A percentile compares a stretch with the other conserved stretches of the same genome.
These are phyloP conservation scores for Leptura quadrifasciata DNA, from an alignment of 2,888 invertebrate species.

Conservation along the genomic window DNA sequence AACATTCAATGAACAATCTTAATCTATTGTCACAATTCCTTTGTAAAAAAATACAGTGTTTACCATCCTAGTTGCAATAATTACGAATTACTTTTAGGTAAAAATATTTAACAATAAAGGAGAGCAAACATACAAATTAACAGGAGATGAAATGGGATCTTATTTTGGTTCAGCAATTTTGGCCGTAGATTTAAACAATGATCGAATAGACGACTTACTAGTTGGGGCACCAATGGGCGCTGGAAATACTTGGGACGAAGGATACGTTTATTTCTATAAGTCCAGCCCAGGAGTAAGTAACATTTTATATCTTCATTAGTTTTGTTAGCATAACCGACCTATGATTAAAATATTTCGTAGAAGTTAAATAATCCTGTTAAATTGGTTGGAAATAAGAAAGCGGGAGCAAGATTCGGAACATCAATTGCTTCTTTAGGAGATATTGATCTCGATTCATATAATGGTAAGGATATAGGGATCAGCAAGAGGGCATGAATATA, in stretches of 20 bases:
- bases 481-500: background rate
- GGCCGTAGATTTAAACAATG: constrained; percentile 77
- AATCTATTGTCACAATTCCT: too few relatives aligned
- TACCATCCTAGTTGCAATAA: too few relatives aligned
- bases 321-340: background rate
- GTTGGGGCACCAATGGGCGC: constrained; percentile 79
- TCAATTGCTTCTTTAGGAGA: constrained; percentile 60
- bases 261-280: constrained; percentile 78
- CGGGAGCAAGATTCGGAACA: constrained; percentile 61
- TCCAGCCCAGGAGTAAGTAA: constrained; percentile 52
- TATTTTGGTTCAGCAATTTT: constrained; percentile 80
- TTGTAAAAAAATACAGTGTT: too few relatives aligned
- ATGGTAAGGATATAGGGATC: constrained; percentile 52
- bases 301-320: background rate
- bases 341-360: constrained; percentile 36
- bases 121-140: constrained; percentile 29
- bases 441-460: constrained; percentile 61
- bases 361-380: constrained; percentile 43
- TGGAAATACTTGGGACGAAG: constrained; percentile 76
- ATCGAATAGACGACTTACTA: constrained; percentile 78
- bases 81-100: constrained; percentile 49
- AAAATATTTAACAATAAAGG: constrained; percentile 42
- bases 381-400: constrained; percentile 53
- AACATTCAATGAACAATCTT: too few relatives aligned
- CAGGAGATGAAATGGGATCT: constrained; percentile 75